These are phyloP conservation scores for Macquaria australasica DNA, from an alignment of 2,113 vertebrate species.

Conservation along the genomic window DNA sequence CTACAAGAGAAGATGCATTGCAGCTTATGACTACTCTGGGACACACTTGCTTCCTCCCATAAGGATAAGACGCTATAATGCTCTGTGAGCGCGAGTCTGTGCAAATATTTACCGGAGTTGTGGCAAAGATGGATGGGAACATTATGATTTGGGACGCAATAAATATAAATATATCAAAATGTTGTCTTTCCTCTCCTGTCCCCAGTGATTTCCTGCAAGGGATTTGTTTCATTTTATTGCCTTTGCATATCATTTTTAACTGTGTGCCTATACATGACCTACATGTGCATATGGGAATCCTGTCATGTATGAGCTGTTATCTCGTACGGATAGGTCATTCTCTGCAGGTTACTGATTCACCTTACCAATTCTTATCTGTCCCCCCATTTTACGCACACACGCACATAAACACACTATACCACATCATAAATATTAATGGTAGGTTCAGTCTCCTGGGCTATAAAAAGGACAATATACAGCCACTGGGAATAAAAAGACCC, in stretches of 20 bases:
- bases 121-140: conserved; percentile 55
- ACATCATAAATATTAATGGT: conserved; percentile 64
- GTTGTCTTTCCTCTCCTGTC: conserved; percentile 24
- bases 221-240: conserved; percentile 27
- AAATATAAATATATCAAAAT: conserved; percentile 46
- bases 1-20: conserved; percentile 38
- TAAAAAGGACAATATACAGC: conserved; percentile 57
- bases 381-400: conserved; percentile 21
- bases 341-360: conserved; percentile 35
- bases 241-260: conserved; percentile 13
- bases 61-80: conserved; percentile 23
- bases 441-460: conserved; percentile 33
- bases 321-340: conserved; percentile 5
- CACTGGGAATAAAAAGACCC: conserved; percentile 47
- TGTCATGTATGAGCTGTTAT: conserved; percentile 9
- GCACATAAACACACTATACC: conserved; percentile 26
- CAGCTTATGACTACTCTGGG: conserved; percentile 31
- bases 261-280: conserved; percentile 20
- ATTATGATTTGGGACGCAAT: conserved; percentile 48
- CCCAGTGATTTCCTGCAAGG: conserved; percentile 8
- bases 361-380: conserved; percentile 21
- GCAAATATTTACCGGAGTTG: conserved; percentile 58
- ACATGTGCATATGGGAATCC: conserved; percentile 25
- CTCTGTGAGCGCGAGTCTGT: conserved; percentile 17
- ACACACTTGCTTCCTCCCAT: conserved; percentile 15